Conservation (phyloP, 2,888 invertebrate genomes). For the Pteria penguin region DNA sequence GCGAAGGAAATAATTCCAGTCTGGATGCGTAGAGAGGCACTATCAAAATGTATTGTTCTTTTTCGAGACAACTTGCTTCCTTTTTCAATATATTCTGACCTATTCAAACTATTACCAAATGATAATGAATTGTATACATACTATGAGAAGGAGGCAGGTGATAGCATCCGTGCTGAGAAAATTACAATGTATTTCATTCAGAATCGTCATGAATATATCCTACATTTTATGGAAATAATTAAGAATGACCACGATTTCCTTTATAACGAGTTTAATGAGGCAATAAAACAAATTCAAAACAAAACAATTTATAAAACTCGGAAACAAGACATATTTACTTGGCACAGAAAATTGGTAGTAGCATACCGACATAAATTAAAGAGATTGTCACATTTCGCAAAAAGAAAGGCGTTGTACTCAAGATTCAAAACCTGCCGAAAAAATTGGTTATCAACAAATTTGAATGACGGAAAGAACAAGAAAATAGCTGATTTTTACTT, state of each 20-base stretch:
- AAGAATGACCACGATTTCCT: neutral
- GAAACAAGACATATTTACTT: conserved; percentile 15
- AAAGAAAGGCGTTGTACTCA: conserved; percentile 1
- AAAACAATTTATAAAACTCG: neutral
- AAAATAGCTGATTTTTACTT: conserved; percentile 32
- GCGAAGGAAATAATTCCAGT: too few species aligned
- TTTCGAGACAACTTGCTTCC: too few species aligned
- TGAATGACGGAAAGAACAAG: neutral
- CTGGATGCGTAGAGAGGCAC: too few species aligned
- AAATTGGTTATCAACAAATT: neutral
- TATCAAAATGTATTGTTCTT: too few species aligned
- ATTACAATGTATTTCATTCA: too few species aligned
- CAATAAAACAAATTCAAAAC: neutral
- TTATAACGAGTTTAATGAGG: neutral
- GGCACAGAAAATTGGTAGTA: conserved; percentile 19
- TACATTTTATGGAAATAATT: neutral
- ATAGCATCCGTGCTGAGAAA: too few species aligned
- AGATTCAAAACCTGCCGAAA: neutral
- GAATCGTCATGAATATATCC: too few species aligned
- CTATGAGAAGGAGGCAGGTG: too few species aligned
- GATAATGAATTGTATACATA: too few species aligned
- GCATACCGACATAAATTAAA: conserved; percentile 32
- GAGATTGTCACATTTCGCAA: conserved; percentile 12
- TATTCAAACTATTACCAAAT: too few species aligned
- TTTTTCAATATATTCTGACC: too few species aligned